These are phyloP conservation scores for Forbesichthys agassizii DNA, from an alignment of 2,113 vertebrate species.

Conservation along the genomic window DNA sequence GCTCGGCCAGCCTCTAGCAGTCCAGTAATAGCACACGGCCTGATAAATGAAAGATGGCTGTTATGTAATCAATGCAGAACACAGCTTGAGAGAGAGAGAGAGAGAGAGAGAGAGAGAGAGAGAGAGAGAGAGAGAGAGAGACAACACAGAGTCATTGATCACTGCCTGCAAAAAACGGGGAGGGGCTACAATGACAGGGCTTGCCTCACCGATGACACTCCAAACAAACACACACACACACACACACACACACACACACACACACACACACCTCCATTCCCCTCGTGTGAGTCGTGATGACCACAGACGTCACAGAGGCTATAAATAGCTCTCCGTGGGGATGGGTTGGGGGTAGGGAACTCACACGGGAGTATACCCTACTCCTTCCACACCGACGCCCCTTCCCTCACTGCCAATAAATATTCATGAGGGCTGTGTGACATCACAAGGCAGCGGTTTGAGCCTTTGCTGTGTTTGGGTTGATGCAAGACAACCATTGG, in stretches of 20 bases:
- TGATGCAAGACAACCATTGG: no score
- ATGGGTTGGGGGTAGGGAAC: constrained; percentile 47
- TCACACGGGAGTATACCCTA: constrained; percentile 47
- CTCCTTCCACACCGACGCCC: background rate
- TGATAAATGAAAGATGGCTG: constrained; percentile 62
- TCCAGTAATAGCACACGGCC: constrained; percentile 47
- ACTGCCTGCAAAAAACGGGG: constrained; percentile 18
- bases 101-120: constrained; percentile 1
- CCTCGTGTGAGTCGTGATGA: constrained; percentile 47
- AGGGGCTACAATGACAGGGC: constrained; percentile 41
- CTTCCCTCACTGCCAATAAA: background rate
- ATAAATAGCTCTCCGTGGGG: constrained; percentile 64
- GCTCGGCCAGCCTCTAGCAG: constrained; percentile 35
- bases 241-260: background rate
- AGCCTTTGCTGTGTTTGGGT: background rate
- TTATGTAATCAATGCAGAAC: constrained; percentile 67
- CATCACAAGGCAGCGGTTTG: background rate
- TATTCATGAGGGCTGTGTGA: background rate
- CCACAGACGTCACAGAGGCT: constrained; percentile 62
- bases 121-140: background rate
- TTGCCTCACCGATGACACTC: constrained; percentile 53
- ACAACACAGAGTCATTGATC: background rate
- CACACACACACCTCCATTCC: constrained; percentile 11
- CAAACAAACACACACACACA: constrained; percentile 8
- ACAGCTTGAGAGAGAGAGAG: constrained; percentile 21